Conservation (phyloP, 2,797 vertebrate genomes). For the Melanotaenia boesemani region DNA sequence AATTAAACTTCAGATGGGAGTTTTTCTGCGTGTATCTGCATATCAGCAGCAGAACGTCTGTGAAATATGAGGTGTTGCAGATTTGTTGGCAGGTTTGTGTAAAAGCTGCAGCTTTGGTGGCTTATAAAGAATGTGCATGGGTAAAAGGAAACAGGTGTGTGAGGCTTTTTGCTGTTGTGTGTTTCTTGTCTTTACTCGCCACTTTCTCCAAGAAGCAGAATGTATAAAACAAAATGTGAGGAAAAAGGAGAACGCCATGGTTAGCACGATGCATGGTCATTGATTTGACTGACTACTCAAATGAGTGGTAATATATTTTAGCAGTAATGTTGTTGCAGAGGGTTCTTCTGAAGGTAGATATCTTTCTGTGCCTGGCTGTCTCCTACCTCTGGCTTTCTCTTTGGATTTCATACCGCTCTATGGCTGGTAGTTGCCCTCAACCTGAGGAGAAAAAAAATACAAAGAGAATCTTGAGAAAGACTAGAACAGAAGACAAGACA, state of each 20-base stretch:
- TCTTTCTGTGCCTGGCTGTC: neutral
- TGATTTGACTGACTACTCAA: neutral
- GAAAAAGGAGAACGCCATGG: neutral
- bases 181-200: neutral
- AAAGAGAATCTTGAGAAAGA: neutral
- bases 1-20: conserved; percentile 29
- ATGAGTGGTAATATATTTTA: neutral
- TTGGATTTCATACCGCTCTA: too few relatives aligned
- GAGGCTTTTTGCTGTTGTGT: neutral
- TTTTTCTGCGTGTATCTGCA: conserved; percentile 16
- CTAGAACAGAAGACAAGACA: neutral
- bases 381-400: neutral
- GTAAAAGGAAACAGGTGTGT: conserved; percentile 71
- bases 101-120: conserved; percentile 55
- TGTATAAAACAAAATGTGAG: neutral
- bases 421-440: neutral
- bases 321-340: neutral
- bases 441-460: conserved; percentile 7
- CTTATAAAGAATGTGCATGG: conserved; percentile 68
- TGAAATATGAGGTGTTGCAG: conserved; percentile 62
- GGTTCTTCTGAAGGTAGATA: neutral
- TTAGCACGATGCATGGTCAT: neutral
- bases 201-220: neutral
- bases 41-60: conserved; percentile 44
- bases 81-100: conserved; percentile 48